A percentile compares a stretch with the other conserved stretches of the same genome.
phyloP scores from a whole-genome alignment of 1,140 invertebrate species.

The Manduca sexta region DNA sequence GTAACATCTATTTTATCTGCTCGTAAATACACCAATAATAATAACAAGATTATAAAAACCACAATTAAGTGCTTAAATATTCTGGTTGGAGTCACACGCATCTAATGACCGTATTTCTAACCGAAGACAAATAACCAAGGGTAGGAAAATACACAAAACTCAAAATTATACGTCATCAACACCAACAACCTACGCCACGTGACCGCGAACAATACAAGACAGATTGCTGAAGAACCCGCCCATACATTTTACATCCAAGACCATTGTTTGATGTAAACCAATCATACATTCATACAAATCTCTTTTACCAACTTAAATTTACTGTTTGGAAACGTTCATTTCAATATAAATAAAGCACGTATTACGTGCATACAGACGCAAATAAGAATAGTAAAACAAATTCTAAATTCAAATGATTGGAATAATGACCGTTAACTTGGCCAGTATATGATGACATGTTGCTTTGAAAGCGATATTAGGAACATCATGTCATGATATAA shows the following conservation, averaged over 20 bases:
- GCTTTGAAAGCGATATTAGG: not conserved
- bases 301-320: no score
- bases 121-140: no score
- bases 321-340: no score
- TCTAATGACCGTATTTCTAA: no score
- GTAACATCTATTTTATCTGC: no score
- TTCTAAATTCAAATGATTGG: slow-evolving; percentile 55
- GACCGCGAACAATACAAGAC: slow-evolving; percentile 41
- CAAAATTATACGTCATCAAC: slow-evolving; percentile 18
- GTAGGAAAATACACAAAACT: no score
- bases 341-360: no score
- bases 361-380: not conserved
- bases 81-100: no score
- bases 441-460: slow-evolving; percentile 22
- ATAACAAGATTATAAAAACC: no score
- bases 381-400: slow-evolving; percentile 18
- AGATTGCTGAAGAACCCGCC: slow-evolving; percentile 40
- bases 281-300: slow-evolving; percentile 27
- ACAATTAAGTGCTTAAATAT: no score
- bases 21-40: no score
- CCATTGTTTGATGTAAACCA: slow-evolving; percentile 41
- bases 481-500: slow-evolving; percentile 13
- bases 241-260: slow-evolving; percentile 26
- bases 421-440: slow-evolving; percentile 48
- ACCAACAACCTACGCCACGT: slow-evolving; percentile 17